Percentiles rank a stretch among this genome's conserved stretches.
Evolutionary conservation across 2,797 vertebrate species (phyloP).

Genomic region (Oreochromis mossambicus): DNA sequence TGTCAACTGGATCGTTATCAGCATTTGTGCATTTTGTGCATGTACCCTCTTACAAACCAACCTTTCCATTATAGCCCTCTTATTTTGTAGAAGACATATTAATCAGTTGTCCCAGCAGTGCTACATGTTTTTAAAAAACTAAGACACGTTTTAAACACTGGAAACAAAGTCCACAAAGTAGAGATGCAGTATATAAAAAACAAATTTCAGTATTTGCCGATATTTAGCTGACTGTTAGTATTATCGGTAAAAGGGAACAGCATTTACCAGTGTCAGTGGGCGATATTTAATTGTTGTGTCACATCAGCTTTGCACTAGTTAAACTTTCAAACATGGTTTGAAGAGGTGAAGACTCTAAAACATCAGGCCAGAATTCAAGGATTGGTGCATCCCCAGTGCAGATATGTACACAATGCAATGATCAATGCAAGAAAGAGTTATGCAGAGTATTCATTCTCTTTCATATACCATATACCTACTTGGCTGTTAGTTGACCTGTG

Average conservation of each 20-base stretch:
- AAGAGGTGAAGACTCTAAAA: neutral
- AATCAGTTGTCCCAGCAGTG: neutral
- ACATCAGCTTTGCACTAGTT: neutral
- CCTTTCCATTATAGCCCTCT: neutral
- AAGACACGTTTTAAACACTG: neutral
- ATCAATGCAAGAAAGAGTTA: neutral
- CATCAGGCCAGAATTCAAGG: neutral
- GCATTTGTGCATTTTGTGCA: slow-evolving; percentile 11
- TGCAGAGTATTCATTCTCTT: neutral
- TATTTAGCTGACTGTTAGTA: neutral
- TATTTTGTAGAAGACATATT: neutral
- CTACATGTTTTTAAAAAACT: neutral
- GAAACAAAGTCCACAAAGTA: neutral
- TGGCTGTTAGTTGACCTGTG: neutral
- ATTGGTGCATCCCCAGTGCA: neutral
- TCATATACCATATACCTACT: neutral
- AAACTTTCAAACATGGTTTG: neutral
- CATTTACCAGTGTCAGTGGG: neutral
- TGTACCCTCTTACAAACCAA: slow-evolving; percentile 5
- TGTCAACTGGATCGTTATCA: slow-evolving; percentile 64
- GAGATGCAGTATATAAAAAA: neutral
- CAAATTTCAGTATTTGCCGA: neutral
- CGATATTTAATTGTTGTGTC: neutral
- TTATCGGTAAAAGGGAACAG: neutral
- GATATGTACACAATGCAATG: neutral